Percentiles rank a stretch among this genome's conserved stretches.
phyloP scores from a whole-genome alignment of 2,797 vertebrate genomes.

The Valencia hispanica region DNA sequence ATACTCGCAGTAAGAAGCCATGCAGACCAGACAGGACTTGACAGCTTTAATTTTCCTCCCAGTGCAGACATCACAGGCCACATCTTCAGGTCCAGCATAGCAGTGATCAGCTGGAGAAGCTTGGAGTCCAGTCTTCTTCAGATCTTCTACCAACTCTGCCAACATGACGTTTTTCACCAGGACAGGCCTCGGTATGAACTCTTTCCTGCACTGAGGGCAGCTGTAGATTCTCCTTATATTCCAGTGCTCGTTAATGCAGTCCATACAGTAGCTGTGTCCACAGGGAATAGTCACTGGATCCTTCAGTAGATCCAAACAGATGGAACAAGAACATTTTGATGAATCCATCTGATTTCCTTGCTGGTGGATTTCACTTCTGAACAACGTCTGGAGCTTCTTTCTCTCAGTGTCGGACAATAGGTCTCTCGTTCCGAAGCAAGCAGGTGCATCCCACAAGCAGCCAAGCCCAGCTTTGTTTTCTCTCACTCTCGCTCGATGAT shows the following conservation, averaged over 20 bases:
- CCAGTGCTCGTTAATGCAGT: slow-evolving; percentile 17
- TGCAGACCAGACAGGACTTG: neutral
- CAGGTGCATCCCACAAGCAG: no score
- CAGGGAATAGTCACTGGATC: slow-evolving; percentile 23
- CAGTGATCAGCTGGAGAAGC: slow-evolving; percentile 5
- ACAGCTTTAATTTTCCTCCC: slow-evolving; percentile 23
- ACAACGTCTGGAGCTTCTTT: no score
- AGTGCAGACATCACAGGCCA: slow-evolving; percentile 14
- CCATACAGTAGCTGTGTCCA: slow-evolving; percentile 33
- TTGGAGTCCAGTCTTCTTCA: slow-evolving; percentile 8
- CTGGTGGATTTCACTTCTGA: slow-evolving; percentile 10
- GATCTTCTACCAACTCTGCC: slow-evolving; percentile 3
- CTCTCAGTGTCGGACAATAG: no score
- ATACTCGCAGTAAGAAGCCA: neutral
- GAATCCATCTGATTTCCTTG: neutral
- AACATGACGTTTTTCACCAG: slow-evolving; percentile 30
- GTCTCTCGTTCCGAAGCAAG: no score
- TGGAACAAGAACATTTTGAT: slow-evolving; percentile 3
- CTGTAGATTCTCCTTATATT: neutral
- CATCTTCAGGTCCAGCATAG: slow-evolving; percentile 17
- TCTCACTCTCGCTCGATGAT: no score
- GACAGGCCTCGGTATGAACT: neutral
- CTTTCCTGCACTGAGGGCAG: slow-evolving; percentile 32
- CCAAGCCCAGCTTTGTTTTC: no score
- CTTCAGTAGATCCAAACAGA: slow-evolving; percentile 31